phyloP scores from a whole-genome alignment of 1,140 invertebrate genomes.

The Yoshiicerus persimilis region DNA sequence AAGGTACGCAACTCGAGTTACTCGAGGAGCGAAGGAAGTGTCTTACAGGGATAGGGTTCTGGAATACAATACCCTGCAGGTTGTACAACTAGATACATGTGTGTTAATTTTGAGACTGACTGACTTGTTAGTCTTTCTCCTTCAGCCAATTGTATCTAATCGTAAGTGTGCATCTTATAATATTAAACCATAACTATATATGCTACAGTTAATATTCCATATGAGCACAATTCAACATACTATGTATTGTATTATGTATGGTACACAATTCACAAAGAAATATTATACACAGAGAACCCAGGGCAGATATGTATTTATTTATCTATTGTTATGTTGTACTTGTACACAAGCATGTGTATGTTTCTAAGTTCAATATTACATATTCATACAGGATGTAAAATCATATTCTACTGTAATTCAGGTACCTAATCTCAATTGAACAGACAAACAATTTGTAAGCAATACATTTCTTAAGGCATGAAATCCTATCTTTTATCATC shows the following conservation, averaged over 20 bases:
- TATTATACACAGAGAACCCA: neutral
- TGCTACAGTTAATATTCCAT: neutral
- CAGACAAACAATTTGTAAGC: constrained; percentile 6
- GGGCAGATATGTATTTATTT: neutral
- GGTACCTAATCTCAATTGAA: neutral
- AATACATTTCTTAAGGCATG: neutral
- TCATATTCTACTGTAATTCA: neutral
- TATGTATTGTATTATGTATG: neutral
- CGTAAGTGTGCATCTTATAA: neutral
- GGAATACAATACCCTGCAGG: neutral
- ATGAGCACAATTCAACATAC: neutral
- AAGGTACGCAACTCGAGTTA: neutral
- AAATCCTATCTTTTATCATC: constrained; percentile 3
- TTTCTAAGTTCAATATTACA: neutral
- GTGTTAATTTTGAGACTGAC: neutral
- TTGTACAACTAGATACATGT: neutral
- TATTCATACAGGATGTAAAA: constrained; percentile 6
- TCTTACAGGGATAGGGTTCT: neutral
- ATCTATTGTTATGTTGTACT: neutral
- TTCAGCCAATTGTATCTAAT: neutral
- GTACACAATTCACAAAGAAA: neutral
- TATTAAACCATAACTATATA: neutral
- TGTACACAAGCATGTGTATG: no score
- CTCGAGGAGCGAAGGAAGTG: neutral
- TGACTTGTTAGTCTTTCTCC: neutral